phyloP scores from a whole-genome alignment of 2,888 invertebrate species.

The Isoperla grammatica region DNA sequence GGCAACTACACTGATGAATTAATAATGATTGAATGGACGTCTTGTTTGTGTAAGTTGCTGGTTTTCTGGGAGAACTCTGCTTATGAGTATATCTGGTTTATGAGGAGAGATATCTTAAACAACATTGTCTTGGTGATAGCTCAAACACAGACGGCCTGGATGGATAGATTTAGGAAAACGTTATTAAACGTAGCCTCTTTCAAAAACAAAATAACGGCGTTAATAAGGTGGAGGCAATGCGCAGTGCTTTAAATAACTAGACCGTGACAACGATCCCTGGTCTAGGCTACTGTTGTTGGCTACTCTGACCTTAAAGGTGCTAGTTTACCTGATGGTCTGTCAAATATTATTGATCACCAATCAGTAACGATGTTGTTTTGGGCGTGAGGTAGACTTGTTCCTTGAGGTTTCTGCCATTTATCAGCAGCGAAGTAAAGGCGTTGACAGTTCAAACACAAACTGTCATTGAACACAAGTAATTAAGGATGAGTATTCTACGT shows the following conservation, averaged over 20 bases:
- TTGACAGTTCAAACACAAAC: background rate
- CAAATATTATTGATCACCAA: constrained; percentile 32
- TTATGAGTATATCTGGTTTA: too few species aligned
- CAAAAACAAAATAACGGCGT: background rate
- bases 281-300: background rate
- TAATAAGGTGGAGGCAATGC: background rate
- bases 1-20: background rate
- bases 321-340: constrained; percentile 31
- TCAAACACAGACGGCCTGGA: too few species aligned
- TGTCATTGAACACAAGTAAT: constrained; percentile 22
- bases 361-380: constrained; percentile 20
- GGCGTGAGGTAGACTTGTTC: constrained; percentile 10
- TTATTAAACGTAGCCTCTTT: too few species aligned
- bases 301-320: constrained; percentile 23
- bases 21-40: background rate
- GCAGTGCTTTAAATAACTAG: background rate
- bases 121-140: too few species aligned
- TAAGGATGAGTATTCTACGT: constrained; percentile 14
- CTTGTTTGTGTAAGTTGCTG: background rate
- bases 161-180: background rate
- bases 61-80: too few species aligned
- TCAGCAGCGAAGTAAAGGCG: constrained; percentile 18
- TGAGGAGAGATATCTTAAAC: too few species aligned
- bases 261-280: background rate
- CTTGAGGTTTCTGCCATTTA: constrained; percentile 21